A percentile compares a stretch with the other conserved stretches of the same genome.
These are phyloP conservation scores for Calameuta filiformis DNA, from an alignment of 2,888 invertebrate species.

Conservation along the genomic window DNA sequence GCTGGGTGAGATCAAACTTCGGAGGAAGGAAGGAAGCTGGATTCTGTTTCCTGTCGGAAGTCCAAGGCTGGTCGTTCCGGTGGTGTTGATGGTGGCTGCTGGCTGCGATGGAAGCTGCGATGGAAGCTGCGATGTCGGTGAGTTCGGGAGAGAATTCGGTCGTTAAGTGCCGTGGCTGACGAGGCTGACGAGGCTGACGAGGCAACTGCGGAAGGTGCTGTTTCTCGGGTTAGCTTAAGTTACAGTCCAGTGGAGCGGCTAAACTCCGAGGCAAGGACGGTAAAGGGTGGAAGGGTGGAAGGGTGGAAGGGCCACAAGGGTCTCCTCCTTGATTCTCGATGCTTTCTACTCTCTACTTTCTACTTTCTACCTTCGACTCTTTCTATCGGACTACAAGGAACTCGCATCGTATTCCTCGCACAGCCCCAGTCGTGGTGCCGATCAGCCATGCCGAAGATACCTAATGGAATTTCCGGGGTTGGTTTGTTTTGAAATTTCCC, in stretches of 20 bases:
- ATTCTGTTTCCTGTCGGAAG: constrained; percentile 58
- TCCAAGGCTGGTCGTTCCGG: constrained; percentile 1
- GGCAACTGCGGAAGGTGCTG: constrained; percentile 52
- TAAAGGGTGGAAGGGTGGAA: too few species aligned
- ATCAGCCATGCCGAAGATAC: constrained; percentile 9
- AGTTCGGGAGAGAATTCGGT: constrained; percentile 20
- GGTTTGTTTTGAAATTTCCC: constrained; percentile 18
- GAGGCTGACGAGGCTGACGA: constrained; percentile 46
- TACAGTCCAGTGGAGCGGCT: constrained; percentile 63
- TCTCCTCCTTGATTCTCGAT: too few species aligned
- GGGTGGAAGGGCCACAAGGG: too few species aligned
- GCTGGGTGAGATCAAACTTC: constrained; percentile 56
- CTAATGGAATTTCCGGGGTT: constrained; percentile 40
- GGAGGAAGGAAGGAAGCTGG: constrained; percentile 58
- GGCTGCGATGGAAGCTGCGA: too few species aligned
- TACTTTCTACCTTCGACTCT: not conserved
- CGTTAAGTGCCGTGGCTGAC: constrained; percentile 43
- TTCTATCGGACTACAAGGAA: not conserved
- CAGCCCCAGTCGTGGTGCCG: not conserved
- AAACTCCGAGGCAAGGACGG: constrained; percentile 41
- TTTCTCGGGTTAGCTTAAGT: constrained; percentile 59
- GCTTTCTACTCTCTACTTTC: too few species aligned
- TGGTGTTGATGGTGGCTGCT: constrained; percentile 24
- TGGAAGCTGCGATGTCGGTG: not conserved
- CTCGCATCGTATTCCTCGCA: not conserved